Base-by-base conservation (phyloP, 1,140 invertebrate species). In the Heterodera schachtii region DNA sequence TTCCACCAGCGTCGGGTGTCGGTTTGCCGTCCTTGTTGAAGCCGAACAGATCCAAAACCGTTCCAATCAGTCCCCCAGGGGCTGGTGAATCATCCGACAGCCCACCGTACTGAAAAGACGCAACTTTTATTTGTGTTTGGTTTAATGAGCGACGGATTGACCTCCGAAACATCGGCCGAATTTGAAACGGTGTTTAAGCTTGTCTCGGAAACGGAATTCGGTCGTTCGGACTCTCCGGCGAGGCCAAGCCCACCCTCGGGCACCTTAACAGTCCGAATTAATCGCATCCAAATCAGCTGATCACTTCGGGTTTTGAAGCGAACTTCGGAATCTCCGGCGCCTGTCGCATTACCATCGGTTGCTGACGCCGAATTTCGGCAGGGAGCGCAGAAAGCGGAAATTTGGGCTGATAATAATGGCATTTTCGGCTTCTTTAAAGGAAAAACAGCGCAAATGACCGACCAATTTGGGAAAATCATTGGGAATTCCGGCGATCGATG, bases 11-110 rank as follows among this genome's bases (percentile, higher is more conserved):
- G 76, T 88, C 88, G n/a, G 85, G 43, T 5, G 84, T 78, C 5
- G 81, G 84, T 66, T 73, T 69, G n/a, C 82, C 78, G 13, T 89
- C 85, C 52, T 83, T 89, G 78, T 81, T 82, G 21, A 89, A 71
- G 41, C 86, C 87, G 64, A 89, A 84, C 44, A 90, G 52, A 57
- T 90, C 90, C 57, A 89, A 75, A 49, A 89, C 82, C 41, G 89
- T 89, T 21, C 89, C 89, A 43, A 89, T 90, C 41, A 89, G 78
- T n/a, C 88, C 88, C n/a, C 89, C 89, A 67, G 85, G 82, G 49
- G 84, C 85, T 11, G 81, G 75, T 9, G 89, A 81, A 31, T 89
- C 88, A 41, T 90, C 86, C 31, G 86, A 75, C 46, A 88, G 81
- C 6, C 77, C 86, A 67, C 88, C 88, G 52, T 90, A 89, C 82